Evolutionary conservation across 64 coral and sea anemone species (phyloP), one percentile per base, ranked within the genome.

Genomic region (Montipora sp.): DNA sequence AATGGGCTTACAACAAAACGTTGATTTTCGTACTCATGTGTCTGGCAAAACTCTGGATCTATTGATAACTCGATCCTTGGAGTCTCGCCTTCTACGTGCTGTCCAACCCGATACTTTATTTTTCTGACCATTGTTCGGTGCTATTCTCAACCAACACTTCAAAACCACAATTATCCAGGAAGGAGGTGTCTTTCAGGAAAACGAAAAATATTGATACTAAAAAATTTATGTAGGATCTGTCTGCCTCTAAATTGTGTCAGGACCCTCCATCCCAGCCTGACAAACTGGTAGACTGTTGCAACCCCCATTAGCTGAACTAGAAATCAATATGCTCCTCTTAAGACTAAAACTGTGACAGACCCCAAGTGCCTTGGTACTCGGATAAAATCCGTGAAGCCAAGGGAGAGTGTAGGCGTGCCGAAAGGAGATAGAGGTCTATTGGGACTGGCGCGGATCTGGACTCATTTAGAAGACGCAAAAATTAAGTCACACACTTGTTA

Each of bases 11-110:
- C 83, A 71, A 4, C 83, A 87, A 48, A 77, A 91, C 53, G 63
- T 91, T 81, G 69, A 80, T 22, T 78, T 91, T 68, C 76, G 77
- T 47, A 81, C 78, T 81, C 89, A 91, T 81, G 69, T 82, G 57
- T 70, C 50, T 81, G 89, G 89, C 20, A 78, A 91, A 43, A 91
- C 77, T 57, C 19, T 91, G 44, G 89, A 91, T 69, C 46, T 91
- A 19, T 36, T 91, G 10, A 91, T 91, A 47, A 61, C 89, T 24
- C 80, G 57, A 57, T 27, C 43, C 66, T 71, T 78, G 2, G 61
- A 82, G 46, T 68, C 75, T 53, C 19, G 49, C 59, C 60, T 69
- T 71, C 48, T 59, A 79, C 77, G 58, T 3, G 48, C 55, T 59
- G 51, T 78, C 59, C 63, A 43, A 53, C 55, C 77, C 47, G 87